These are phyloP conservation scores for Holacanthus passer DNA, from an alignment of 2,113 vertebrate species.

Conservation along the genomic window DNA sequence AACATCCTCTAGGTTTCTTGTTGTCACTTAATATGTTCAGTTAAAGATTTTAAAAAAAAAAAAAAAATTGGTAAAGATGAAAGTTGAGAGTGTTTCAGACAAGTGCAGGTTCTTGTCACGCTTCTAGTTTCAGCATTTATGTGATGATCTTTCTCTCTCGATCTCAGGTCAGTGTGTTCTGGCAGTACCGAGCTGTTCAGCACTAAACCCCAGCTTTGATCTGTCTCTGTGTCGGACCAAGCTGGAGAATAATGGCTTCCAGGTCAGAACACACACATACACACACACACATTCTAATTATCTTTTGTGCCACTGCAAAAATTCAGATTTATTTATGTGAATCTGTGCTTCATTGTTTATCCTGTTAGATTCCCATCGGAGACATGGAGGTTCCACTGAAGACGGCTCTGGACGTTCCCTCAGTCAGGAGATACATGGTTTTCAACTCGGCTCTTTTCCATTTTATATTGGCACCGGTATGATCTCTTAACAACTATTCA, in stretches of 20 bases:
- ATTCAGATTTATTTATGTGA: background rate
- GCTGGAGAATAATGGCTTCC: slow-evolving; percentile 78
- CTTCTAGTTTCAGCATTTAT: background rate
- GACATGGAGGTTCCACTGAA: slow-evolving; percentile 81
- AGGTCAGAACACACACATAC: slow-evolving; percentile 64
- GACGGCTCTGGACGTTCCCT: slow-evolving; percentile 74
- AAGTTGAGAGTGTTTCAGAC: no score
- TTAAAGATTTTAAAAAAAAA: no score
- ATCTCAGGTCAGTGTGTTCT: slow-evolving; percentile 82
- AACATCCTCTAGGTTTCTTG: background rate
- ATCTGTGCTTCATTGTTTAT: background rate
- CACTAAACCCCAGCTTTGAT: slow-evolving; percentile 77
- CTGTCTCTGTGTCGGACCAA: slow-evolving; percentile 70
- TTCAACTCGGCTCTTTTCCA: slow-evolving; percentile 84
- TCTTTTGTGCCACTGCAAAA: background rate
- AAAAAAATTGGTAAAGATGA: no score
- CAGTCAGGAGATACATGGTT: slow-evolving; percentile 83
- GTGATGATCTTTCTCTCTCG: background rate
- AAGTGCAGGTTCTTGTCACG: background rate
- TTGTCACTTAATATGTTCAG: no score
- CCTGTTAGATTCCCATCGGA: slow-evolving; percentile 74
- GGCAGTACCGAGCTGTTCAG: slow-evolving; percentile 65
- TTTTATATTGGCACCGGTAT: slow-evolving; percentile 83
- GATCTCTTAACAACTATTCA: background rate
- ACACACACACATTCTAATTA: background rate